Base-by-base conservation (phyloP, 2,113 vertebrate species). In the Corydoras sp. region DNA sequence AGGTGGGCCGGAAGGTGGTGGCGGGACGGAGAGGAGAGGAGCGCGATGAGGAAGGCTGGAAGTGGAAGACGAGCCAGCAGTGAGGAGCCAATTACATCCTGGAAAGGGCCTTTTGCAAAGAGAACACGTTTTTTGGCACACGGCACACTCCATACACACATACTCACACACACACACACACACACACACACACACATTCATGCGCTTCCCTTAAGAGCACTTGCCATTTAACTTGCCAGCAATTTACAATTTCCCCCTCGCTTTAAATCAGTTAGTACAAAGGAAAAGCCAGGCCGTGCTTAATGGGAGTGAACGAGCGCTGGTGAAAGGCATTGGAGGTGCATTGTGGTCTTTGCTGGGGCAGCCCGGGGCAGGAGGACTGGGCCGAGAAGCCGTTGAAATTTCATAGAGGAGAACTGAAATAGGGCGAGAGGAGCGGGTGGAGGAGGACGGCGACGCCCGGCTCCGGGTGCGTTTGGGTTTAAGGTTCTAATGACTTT, bases 391-490 rank as follows among this genome's bases (percentile, higher is more conserved):
- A 24, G 59, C 50, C 82, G 86, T 89, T 82, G 88, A 83, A 86
- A 88, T 89, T 84, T 82, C 81, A 79, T 72, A 51, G 15, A 81
- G 83, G 83, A 83, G 83, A 85, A 86, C 48, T 86, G 79, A 76
- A 79, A 58, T 35, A 69, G 61, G 18, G 53, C 9, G 59, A 10
- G 15, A 62, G 72, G 59, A 51, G 35, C 49, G 32, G 54, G 51
- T 53, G 18, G 14, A 12, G 10, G 51, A 32, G 30, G 68, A 72
- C 48, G 61, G 54, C 14, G 64, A 71, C 32, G 64, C 58, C 58
- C n/a, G 58, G 10, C 56, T 13, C 49, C 29, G 29, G 58, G 29
- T 49, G 58, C 62, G 49, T 56, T 62, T 30, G 68, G 35, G 48
- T 62, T 54, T 61, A 35, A 62, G 68, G 15, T 74, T 69, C 55